Conservation (phyloP, 2,888 invertebrate genomes). For the Eremobia ochroleuca region DNA sequence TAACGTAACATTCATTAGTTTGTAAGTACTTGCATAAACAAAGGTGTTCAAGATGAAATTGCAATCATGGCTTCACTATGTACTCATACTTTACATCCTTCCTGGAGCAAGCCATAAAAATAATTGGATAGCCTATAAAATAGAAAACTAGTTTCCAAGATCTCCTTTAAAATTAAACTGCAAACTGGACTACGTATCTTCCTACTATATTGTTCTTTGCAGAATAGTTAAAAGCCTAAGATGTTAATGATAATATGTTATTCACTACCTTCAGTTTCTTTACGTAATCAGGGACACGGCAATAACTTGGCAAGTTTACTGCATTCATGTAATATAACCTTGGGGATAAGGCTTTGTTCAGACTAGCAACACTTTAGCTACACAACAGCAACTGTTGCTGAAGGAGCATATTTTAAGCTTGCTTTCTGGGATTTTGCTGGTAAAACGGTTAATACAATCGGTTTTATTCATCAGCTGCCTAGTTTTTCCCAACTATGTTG, state of each 20-base stretch:
- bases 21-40: too few relatives aligned
- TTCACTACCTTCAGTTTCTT: conserved; percentile 52
- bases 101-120: conserved; percentile 31
- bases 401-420: not conserved
- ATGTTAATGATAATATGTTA: conserved; percentile 50
- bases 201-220: conserved; percentile 26
- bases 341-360: conserved; percentile 6
- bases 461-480: too few relatives aligned
- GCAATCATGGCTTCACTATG: not conserved
- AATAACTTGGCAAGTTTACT: conserved; percentile 60
- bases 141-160: conserved; percentile 15
- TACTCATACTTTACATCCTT: conserved; percentile 15
- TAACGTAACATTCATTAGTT: too few relatives aligned
- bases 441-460: not conserved
- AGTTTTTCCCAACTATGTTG: too few relatives aligned
- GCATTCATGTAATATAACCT: conserved; percentile 57
- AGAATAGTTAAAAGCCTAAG: conserved; percentile 29
- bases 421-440: not conserved
- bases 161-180: conserved; percentile 29
- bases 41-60: conserved; percentile 31
- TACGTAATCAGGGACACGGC: conserved; percentile 50
- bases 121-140: conserved; percentile 38
- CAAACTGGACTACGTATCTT: conserved; percentile 17
- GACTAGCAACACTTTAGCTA: not conserved
- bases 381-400: not conserved